Conservation (phyloP, 1,140 invertebrate genomes). For the Pseudomyrmex sp. region DNA sequence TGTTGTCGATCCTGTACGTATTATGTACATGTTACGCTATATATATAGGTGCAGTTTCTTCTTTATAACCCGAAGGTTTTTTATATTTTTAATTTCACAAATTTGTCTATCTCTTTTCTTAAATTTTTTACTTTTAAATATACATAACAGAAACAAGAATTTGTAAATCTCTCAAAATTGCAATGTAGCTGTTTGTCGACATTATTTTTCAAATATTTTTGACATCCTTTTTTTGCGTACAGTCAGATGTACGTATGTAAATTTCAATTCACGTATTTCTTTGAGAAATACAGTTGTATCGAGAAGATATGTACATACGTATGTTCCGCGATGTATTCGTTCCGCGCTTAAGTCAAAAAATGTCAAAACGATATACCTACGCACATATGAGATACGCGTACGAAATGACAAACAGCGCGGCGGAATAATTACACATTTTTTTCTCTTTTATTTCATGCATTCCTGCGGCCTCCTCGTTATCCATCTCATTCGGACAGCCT, state of each 20-base stretch:
- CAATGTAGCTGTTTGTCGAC: neutral
- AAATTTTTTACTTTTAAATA: too few species aligned
- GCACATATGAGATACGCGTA: neutral
- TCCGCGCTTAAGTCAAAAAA: neutral
- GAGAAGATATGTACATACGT: neutral
- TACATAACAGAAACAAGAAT: too few species aligned
- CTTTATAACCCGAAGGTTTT: neutral
- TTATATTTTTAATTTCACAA: neutral
- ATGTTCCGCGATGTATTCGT: too few species aligned
- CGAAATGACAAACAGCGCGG: neutral
- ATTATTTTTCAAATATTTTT: conserved; percentile 6
- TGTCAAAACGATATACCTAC: neutral
- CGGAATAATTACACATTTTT: conserved; percentile 18
- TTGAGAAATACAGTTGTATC: neutral
- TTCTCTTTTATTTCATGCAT: conserved; percentile 2
- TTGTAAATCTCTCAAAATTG: too few species aligned
- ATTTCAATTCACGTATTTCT: neutral
- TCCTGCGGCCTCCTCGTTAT: neutral
- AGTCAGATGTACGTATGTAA: neutral
- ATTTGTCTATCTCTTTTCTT: neutral
- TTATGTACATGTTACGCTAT: neutral
- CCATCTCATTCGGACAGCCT: conserved; percentile 8
- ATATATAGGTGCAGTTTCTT: too few species aligned
- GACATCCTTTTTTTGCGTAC: neutral
- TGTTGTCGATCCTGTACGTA: conserved; percentile 32